Percentiles rank a stretch among this genome's conserved stretches.
phyloP scores from a whole-genome alignment of 2,888 invertebrate species.

The Hanleya hanleyi region DNA sequence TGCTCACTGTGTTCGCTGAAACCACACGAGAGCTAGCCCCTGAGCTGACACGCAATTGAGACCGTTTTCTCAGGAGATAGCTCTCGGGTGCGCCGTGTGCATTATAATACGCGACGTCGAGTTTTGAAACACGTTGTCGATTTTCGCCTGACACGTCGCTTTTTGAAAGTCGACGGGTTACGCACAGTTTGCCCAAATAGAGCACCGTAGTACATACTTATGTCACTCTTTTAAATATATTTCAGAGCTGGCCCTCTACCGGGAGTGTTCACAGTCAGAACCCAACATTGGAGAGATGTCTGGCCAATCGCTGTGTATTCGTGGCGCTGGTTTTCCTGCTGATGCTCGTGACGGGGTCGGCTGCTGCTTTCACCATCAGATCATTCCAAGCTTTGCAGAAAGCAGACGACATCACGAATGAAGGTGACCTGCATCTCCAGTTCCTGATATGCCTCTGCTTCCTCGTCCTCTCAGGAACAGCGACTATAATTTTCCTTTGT shows the following conservation, averaged over 20 bases:
- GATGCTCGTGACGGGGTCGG: slow-evolving; percentile 3
- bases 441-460: neutral
- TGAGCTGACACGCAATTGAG: too few species aligned
- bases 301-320: neutral
- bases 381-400: neutral
- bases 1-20: too few species aligned
- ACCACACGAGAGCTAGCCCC: too few species aligned
- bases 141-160: too few species aligned
- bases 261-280: neutral
- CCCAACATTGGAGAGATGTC: neutral
- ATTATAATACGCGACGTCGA: too few species aligned
- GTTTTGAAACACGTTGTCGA: too few species aligned
- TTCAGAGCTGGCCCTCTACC: neutral
- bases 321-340: neutral
- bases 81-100: too few species aligned
- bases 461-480: neutral
- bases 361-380: neutral
- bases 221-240: neutral
- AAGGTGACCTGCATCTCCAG: slow-evolving; percentile 2
- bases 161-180: too few species aligned
- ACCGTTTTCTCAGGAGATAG: too few species aligned
- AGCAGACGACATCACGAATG: neutral
- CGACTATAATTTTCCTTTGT: neutral
- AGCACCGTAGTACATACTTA: too few species aligned
- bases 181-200: too few species aligned